Evolutionary conservation across 2,797 vertebrate species (phyloP).

Genomic region (Argyrosomus regius): DNA sequence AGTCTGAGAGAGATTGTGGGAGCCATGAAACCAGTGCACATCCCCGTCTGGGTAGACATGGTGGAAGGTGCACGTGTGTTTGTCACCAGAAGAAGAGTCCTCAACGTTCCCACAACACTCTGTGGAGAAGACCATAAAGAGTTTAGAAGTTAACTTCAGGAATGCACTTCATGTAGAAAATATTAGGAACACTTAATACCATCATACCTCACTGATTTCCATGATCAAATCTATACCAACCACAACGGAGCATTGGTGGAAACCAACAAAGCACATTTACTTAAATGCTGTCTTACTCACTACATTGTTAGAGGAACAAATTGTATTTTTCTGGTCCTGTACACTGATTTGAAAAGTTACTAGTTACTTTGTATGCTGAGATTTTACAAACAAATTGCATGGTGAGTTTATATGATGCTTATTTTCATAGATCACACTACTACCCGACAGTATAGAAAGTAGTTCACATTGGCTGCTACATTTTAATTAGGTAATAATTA

Average conservation of each 20-base stretch:
- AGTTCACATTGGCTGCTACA: no score
- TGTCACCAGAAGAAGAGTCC: rapidly evolving
- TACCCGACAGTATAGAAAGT: no score
- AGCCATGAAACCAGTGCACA: slow-evolving; percentile 74
- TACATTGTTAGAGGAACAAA: not conserved
- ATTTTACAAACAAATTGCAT: not conserved
- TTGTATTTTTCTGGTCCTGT: not conserved
- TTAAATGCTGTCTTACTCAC: not conserved
- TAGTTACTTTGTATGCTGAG: not conserved
- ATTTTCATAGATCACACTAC: no score
- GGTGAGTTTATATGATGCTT: no score
- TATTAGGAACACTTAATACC: not conserved
- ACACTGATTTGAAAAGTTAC: not conserved
- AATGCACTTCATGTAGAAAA: not conserved
- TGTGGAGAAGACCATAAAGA: slow-evolving; percentile 43
- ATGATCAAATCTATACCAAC: not conserved
- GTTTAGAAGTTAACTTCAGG: not conserved
- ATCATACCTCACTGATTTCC: not conserved
- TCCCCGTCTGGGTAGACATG: slow-evolving; percentile 66
- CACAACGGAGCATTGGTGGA: not conserved
- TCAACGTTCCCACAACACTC: slow-evolving; percentile 47
- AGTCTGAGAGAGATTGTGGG: slow-evolving; percentile 30
- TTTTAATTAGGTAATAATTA: no score
- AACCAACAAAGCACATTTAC: not conserved
- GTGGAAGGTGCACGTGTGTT: slow-evolving; percentile 67